phyloP scores from a whole-genome alignment of 2,888 invertebrate genomes.

The Dryobota labecula region DNA sequence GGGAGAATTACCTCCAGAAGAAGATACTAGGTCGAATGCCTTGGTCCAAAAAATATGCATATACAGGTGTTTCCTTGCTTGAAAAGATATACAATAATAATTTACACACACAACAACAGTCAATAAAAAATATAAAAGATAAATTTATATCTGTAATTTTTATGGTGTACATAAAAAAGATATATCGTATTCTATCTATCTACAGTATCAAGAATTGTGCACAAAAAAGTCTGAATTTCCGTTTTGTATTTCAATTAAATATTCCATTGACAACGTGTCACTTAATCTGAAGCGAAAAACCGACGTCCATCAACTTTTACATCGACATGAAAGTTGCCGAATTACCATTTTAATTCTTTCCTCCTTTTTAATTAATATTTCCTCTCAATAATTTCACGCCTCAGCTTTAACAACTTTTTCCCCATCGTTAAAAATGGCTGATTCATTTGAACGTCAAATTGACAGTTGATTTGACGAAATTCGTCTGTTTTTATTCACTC shows the following conservation, averaged over 20 bases:
- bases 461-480: slow-evolving; percentile 52
- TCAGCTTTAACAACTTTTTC: slow-evolving; percentile 45
- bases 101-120: background rate
- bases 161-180: too few relatives aligned
- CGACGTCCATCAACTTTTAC: slow-evolving; percentile 25
- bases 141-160: too few relatives aligned
- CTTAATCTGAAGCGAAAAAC: background rate
- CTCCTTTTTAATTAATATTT: slow-evolving; percentile 51
- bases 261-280: slow-evolving; percentile 15
- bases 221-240: background rate
- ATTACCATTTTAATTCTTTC: slow-evolving; percentile 50
- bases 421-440: slow-evolving; percentile 56
- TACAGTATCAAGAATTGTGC: background rate
- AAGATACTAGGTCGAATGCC: too few relatives aligned
- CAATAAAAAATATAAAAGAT: too few relatives aligned
- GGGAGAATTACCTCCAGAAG: too few relatives aligned
- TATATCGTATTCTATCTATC: too few relatives aligned
- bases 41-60: too few relatives aligned
- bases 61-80: too few relatives aligned
- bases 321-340: slow-evolving; percentile 37
- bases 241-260: slow-evolving; percentile 1
- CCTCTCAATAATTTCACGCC: slow-evolving; percentile 50
- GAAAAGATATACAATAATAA: too few relatives aligned
- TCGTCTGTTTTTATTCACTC: slow-evolving; percentile 23
- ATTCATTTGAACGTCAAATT: slow-evolving; percentile 55